Evolutionary conservation across 2,888 invertebrate species (phyloP), one percentile per base, ranked within the genome.

Genomic region (Itoplectis maculator): DNA sequence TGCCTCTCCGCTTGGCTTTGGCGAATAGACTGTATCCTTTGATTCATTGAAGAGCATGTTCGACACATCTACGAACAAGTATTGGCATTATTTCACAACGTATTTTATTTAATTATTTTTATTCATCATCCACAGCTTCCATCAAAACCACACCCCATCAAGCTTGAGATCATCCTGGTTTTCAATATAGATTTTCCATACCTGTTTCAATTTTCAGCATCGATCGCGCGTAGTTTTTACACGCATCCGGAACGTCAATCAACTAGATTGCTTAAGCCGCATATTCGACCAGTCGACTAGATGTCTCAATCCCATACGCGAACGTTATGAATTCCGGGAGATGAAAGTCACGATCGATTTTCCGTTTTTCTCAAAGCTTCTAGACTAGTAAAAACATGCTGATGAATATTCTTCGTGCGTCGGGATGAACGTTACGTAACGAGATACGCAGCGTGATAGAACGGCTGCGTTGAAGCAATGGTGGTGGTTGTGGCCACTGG

Each of bases 331-430:
- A n/a, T 54, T n/a, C 40, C n/a, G 4, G 2, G 54, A 13, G 54
- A 54, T 69, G 54, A 54, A 69, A 69, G 51, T 51, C 69, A 37
- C 40, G 8, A 37, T 54, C 69, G 51, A 23, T 45, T 29, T 51
- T 20, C 42, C 42, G 4, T 42, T 42, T 42, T 54, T 40, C 69
- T 70, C 69, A 42, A 70, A 70, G 54, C 51, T 40, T 6, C 9
- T 8, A 68, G 18, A 7, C 23, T 9, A 20, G 54, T 29, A 56
- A 70, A 56, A 70, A 70, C 37, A n/a, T 13, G 8, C 42, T 70
- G 4, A 51, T 40, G 51, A 70, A 42, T 70, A 56, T 54, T 70
- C 40, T 70, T 20, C 54, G 23, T 15, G 37, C 69, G 9, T n/a
- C 23, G 42, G 23, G 42, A 15, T 23, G 56, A 56, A 54, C 54